Conservation (phyloP, 2,797 vertebrate genomes). For the Myiothlypis chrysogaster region DNA sequence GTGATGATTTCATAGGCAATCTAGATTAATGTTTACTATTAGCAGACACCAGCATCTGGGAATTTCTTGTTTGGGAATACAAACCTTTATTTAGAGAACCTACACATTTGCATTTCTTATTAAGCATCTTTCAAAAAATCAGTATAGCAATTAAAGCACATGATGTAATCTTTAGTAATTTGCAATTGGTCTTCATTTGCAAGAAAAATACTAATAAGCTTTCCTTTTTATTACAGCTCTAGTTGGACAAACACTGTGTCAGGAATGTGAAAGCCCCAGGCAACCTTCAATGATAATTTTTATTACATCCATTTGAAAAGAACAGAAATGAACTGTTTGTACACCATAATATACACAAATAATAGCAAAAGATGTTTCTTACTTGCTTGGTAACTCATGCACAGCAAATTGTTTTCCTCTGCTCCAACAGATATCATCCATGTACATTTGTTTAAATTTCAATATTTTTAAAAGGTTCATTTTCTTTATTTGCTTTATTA, state of each 20-base stretch:
- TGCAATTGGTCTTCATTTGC: neutral
- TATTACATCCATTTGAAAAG: neutral
- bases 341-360: neutral
- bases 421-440: neutral
- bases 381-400: neutral
- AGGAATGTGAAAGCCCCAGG: neutral
- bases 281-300: neutral
- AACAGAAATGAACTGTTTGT: neutral
- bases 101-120: slow-evolving; percentile 19
- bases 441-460: neutral
- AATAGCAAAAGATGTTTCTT: neutral
- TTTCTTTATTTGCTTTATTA: neutral
- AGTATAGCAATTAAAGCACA: slow-evolving; percentile 11
- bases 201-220: neutral
- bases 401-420: neutral
- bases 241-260: neutral
- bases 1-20: neutral
- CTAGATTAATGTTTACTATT: slow-evolving; percentile 10
- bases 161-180: slow-evolving; percentile 22
- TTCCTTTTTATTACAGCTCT: neutral
- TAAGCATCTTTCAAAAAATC: slow-evolving; percentile 21
- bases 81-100: slow-evolving; percentile 13
- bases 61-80: neutral
- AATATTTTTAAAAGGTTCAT: neutral
- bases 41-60: neutral